Conservation (phyloP, 2,888 invertebrate species). For the Cryptus armator region DNA sequence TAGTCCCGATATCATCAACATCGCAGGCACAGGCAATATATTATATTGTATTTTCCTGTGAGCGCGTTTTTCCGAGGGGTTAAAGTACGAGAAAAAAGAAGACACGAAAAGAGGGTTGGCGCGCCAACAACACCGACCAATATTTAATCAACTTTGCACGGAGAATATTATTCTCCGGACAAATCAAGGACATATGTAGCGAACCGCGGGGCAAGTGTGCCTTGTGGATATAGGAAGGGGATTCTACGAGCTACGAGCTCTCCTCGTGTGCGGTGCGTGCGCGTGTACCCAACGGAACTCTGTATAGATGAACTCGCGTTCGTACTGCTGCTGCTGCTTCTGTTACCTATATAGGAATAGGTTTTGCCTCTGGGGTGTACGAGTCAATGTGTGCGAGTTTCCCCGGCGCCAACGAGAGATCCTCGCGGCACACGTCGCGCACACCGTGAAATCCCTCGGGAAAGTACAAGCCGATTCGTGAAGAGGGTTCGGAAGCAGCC, state of each 20-base stretch:
- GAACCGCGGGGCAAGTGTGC: conserved; percentile 69
- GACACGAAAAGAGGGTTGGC: conserved; percentile 14
- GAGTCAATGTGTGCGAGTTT: conserved; percentile 48
- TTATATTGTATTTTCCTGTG: conserved; percentile 33
- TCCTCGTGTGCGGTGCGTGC: conserved; percentile 2
- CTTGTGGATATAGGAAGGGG: conserved; percentile 24
- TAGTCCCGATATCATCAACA: neutral
- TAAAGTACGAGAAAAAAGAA: neutral
- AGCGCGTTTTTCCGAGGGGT: conserved; percentile 1
- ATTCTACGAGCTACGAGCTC: neutral
- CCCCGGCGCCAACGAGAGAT: conserved; percentile 56
- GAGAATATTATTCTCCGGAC: conserved; percentile 83
- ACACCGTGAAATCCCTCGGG: conserved; percentile 75
- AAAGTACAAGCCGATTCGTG: conserved; percentile 64
- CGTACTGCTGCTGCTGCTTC: conserved; percentile 11
- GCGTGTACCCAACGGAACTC: conserved; percentile 26
- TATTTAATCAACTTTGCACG: conserved; percentile 84
- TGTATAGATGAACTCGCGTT: conserved; percentile 11
- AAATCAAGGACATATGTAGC: conserved; percentile 84
- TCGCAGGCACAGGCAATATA: conserved; percentile 24
- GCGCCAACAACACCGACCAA: conserved; percentile 76
- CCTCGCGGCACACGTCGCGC: conserved; percentile 68
- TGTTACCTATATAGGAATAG: neutral
- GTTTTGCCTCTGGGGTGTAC: conserved; percentile 40
- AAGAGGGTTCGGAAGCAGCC: conserved; percentile 69